Conservation (phyloP, 1,140 invertebrate species). For the Hylaeus anthracinus region DNA sequence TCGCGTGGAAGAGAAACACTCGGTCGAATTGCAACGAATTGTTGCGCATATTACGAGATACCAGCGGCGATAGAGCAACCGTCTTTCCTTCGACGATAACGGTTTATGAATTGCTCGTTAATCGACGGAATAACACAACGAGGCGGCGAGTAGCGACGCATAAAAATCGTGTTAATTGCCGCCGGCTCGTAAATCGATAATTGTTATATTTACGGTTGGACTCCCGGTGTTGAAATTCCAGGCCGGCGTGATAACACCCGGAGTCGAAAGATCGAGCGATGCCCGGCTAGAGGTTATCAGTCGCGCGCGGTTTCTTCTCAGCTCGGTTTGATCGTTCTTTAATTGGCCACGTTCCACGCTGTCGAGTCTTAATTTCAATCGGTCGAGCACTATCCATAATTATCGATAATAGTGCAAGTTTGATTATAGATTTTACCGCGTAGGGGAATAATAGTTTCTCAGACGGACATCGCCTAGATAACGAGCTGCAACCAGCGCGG, state of each 20-base stretch:
- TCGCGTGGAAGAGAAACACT: not conserved
- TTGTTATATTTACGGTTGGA: slow-evolving; percentile 55
- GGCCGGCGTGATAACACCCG: slow-evolving; percentile 40
- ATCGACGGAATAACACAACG: slow-evolving; percentile 29
- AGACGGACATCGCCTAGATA: slow-evolving; percentile 9
- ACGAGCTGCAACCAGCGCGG: slow-evolving; percentile 6
- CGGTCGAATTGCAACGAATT: not conserved
- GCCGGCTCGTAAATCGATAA: slow-evolving; percentile 48
- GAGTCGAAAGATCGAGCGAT: slow-evolving; percentile 54
- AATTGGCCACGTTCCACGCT: slow-evolving; percentile 33
- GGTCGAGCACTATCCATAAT: slow-evolving; percentile 25
- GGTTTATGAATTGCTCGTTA: slow-evolving; percentile 41
- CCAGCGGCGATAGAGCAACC: not conserved
- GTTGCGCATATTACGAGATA: slow-evolving; percentile 23
- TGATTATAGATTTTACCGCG: slow-evolving; percentile 8
- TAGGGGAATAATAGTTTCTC: slow-evolving; percentile 5
- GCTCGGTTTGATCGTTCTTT: slow-evolving; percentile 28
- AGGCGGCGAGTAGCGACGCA: slow-evolving; percentile 1
- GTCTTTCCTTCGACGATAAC: slow-evolving; percentile 5
- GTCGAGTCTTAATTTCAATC: slow-evolving; percentile 24
- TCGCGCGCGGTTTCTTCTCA: slow-evolving; percentile 13
- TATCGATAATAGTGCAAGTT: slow-evolving; percentile 6
- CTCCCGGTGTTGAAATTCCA: slow-evolving; percentile 43
- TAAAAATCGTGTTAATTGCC: slow-evolving; percentile 52
- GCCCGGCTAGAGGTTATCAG: slow-evolving; percentile 53